These are phyloP conservation scores for Herpetotheres cachinnans DNA, from an alignment of 2,113 vertebrate species.

Conservation along the genomic window DNA sequence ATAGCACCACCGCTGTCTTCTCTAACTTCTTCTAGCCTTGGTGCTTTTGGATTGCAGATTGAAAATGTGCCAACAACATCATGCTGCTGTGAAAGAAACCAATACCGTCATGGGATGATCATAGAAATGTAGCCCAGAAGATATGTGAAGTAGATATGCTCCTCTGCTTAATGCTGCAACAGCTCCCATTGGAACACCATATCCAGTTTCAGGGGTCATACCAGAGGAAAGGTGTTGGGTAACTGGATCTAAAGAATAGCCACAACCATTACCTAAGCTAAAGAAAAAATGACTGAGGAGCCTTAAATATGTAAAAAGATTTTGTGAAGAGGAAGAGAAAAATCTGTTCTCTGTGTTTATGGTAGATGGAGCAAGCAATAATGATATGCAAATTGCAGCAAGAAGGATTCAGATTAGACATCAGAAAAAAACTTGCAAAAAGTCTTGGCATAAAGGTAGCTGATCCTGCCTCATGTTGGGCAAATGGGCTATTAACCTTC, in stretches of 20 bases:
- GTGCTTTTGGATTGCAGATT: background rate
- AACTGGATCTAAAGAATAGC: background rate
- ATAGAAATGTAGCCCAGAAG: background rate
- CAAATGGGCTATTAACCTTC: background rate
- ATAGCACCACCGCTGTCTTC: background rate
- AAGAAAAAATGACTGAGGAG: background rate
- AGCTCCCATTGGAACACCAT: background rate
- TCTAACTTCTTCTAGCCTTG: background rate
- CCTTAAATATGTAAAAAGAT: background rate
- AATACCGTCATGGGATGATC: background rate
- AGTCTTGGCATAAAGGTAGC: background rate
- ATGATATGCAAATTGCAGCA: background rate
- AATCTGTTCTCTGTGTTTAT: background rate
- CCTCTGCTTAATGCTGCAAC: background rate
- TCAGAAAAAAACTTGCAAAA: background rate
- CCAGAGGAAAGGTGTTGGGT: background rate
- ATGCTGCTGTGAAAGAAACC: background rate
- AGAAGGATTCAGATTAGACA: background rate
- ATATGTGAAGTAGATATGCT: background rate
- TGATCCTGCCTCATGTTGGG: background rate
- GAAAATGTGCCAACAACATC: background rate
- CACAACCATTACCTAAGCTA: background rate
- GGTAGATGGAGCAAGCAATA: background rate
- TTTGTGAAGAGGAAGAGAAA: background rate
- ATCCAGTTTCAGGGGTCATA: background rate